Evolutionary conservation across 2,888 invertebrate genomes (phyloP), one percentile per base, ranked within the genome.

Genomic region (Stratiomys singularior): DNA sequence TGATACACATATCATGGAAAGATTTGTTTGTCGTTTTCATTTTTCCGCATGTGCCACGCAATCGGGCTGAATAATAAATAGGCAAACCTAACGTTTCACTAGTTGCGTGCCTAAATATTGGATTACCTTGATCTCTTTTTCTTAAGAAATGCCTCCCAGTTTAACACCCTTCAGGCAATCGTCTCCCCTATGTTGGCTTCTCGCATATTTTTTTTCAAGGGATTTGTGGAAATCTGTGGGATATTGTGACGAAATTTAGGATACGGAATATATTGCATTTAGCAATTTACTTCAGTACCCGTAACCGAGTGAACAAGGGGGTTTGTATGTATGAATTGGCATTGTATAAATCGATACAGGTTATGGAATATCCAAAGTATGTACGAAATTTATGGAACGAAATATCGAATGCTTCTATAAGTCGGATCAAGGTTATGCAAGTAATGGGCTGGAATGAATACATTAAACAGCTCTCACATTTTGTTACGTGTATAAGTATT

Each of bases 1-100:
- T 52, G 52, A 71, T 71, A 71, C 47, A 71, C 71, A 71, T 71
- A 46, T 71, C 71, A 47, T 58, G 72, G 28, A 72, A 58, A 72
- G 72, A 72, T 72, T 72, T 72, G 72, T 58, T n/a, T 30, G 58
- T 72, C 58, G 58, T 58, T 74, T 60, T 74, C 60, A 27, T 58
- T 74, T 74, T 74, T 74, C 74, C 76, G 64, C 66, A 76, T 76
- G 76, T 76, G 76, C 46, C 76, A 76, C 76, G 76, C 76, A 76
- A 76, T 52, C n/a, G 76, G 52, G 52, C 58, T 76, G 76, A 76
- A 76, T 76, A 76, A 76, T 76, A 64, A 76, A 76, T 64, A 66
- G 66, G 13, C 7, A 27, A 66, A 60, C 60, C 74, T 28, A 30
- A 74, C 74, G 60, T 74, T 60, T 74, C 66, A 76, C 66, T 76